Evolutionary conservation across 2,113 vertebrate species (phyloP), one percentile per base, ranked within the genome.

Genomic region (Corynorhinus townsendii): DNA sequence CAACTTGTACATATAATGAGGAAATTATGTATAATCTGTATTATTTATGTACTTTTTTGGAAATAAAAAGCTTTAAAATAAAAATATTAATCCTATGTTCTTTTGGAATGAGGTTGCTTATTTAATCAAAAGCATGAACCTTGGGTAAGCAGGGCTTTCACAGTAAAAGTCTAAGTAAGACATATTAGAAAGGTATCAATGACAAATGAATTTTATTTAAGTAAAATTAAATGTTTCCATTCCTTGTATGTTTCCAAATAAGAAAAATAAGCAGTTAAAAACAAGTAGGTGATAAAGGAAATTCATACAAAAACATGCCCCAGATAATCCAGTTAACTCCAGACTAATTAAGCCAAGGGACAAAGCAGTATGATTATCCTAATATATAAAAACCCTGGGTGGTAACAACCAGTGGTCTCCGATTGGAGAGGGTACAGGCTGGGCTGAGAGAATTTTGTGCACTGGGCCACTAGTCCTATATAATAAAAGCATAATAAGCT

Each of bases 31-130:
- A 16, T 66, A 89, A 75, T 28, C 35, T 49, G 5, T 47, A 30
- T 54, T 90, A 95, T 73, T 10, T 68, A 91, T 40, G 12, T 33
- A 64, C 24, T 72, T 43, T 95, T 49, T 71, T 38, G 59, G 14
- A 89, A 96, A 93, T 17, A 35, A 30, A 89, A 88, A 82, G 28
- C 33, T 90, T 89, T 66, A 72, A 71, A 82, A 89, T 30, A 85
- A 95, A 84, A 28, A 33, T 77, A 79, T 12, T 35, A 66, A 86
- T n/a, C 10, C 2, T 68, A 90, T 10, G 17, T 83, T 90, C 20
- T 82, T 80, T 72, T 90, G 20, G 30, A 96, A 72, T 6, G 15
- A 45, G 5, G 38, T 12, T 80, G 35, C 24, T 38, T 95, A 69
- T 75, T 75, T 66, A 86, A 84, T 19, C 38, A 91, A 96, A 93